Evolutionary conservation across 2,113 vertebrate genomes (phyloP), one percentile per base, ranked within the genome.

Genomic region (Coptodon rendalli): DNA sequence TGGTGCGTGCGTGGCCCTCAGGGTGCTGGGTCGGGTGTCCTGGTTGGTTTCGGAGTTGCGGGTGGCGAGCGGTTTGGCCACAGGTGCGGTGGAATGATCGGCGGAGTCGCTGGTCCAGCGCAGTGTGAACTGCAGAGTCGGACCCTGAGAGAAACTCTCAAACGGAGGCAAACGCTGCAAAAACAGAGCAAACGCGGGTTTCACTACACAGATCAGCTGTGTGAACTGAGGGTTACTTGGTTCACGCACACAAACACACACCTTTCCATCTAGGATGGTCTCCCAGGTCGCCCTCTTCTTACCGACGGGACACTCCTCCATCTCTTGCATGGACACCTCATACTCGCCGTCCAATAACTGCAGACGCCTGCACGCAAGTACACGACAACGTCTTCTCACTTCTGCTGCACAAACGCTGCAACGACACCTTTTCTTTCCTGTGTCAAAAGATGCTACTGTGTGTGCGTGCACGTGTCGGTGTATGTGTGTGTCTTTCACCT

Each of bases 281-380:
- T 99, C 98, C 98, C 98, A 99, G 3, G 98, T 99, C 45, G 98
- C 98, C 95, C 98, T 97, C 96, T 99, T 99, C 96, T 99, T 99
- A 89, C 96, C 98, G 87, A 98, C 96, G 3, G 98, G 98, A 96
- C 98, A 97, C 83, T 98, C 98, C 95, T 99, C 98, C 97, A 99
- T 98, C 94, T 98, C 98, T 93, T 99, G 98, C 98, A 99, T 98
- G 80, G 98, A 98, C 94, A 99, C 98, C 95, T 99, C 98, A 61
- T 99, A 99, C 91, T 99, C 98, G 13, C 98, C 98, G 85, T 99
- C 98, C 82, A 99, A 93, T 93, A 99, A 94, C 84, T 99, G 98
- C 96, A 99, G 96, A 29, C 98, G 97, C 66, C 98, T 99, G 93
- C 19, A 79, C 50, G 59, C 45, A 81, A 5, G 3, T 7, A 80